These are phyloP conservation scores for Lasioglossum figueresi DNA, from an alignment of 2,888 invertebrate species.

Conservation along the genomic window DNA sequence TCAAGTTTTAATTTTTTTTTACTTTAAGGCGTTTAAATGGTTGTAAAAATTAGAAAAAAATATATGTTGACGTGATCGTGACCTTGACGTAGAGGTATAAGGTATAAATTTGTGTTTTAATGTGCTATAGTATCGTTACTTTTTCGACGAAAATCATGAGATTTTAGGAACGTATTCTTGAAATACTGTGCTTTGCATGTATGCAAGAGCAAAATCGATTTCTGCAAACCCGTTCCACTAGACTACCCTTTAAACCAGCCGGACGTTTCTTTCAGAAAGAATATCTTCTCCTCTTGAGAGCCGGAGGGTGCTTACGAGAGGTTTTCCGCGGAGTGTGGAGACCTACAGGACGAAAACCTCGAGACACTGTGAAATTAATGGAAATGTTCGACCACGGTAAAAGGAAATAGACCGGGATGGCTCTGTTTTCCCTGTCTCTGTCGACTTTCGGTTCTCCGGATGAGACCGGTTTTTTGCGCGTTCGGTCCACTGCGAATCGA, in stretches of 20 bases:
- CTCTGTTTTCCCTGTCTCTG: not conserved
- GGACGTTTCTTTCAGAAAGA: not conserved
- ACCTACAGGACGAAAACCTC: not conserved
- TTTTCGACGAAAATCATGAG: not conserved
- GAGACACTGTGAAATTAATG: not conserved
- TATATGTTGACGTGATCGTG: too few relatives aligned
- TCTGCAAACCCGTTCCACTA: not conserved
- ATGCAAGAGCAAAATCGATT: not conserved
- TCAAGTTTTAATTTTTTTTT: too few relatives aligned
- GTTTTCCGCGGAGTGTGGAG: not conserved
- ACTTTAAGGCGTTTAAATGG: too few relatives aligned
- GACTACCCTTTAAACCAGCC: not conserved
- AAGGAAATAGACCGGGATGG: not conserved
- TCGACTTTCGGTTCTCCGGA: not conserved
- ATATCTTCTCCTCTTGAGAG: not conserved
- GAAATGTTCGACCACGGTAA: conserved; percentile 7
- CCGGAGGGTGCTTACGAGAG: not conserved
- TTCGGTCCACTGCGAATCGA: not conserved
- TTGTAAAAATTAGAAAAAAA: too few relatives aligned
- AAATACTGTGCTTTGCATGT: not conserved
- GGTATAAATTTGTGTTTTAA: too few relatives aligned
- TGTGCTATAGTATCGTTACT: too few relatives aligned
- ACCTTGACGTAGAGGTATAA: too few relatives aligned
- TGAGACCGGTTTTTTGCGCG: not conserved
- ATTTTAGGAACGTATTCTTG: not conserved